Base-by-base conservation (phyloP, 1,140 invertebrate genomes). In the Scylla paramamosain region DNA sequence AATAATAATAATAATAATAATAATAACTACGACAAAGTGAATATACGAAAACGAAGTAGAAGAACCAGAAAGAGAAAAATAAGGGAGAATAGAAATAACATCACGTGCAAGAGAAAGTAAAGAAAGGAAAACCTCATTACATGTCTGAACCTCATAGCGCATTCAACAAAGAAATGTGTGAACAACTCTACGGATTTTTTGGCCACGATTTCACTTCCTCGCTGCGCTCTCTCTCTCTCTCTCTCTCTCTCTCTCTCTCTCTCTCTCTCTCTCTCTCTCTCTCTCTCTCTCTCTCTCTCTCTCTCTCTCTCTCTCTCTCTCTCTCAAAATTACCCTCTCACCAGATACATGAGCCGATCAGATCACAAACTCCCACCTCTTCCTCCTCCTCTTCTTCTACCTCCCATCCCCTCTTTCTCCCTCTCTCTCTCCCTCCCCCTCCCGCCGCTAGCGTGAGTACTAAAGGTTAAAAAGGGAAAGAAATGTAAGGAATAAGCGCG, bases 221-320 rank as follows among this genome's bases (percentile, higher is more conserved):
- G 25, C 67, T n/a, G n/a, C 20, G 1, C 67, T 2, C 25, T 2
- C 16, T 0, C 67, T 2, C 16, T 2, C 67, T 7, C 67, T n/a
- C 67, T 2, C 52, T 77, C 16, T 77, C 67, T n/a, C 67, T 77
- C 67, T n/a, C 67, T 77, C 67, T 77, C 67, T 77, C 67, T 77
- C 67, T 77, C 67, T 77, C 67, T 77, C 67, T 52, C 46, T 52
- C 32, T 91, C 28, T 91, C 28, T 46, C 89, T 91, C 29, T 52
- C 46, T 28, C 29, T 67, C 52, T 52, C 45, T 91, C 45, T 48
- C 89, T 48, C 52, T 87, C 83, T 87, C 84, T 87, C 84, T 87
- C 84, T 87, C 84, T 87, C 84, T 87, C 84, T 87, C 84, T 87
- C 29, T 87, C 84, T 87, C 84, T 87, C 84, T 87, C 84, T 87